phyloP scores from a whole-genome alignment of 2,113 vertebrate genomes.

The Coracopsis vasa region DNA sequence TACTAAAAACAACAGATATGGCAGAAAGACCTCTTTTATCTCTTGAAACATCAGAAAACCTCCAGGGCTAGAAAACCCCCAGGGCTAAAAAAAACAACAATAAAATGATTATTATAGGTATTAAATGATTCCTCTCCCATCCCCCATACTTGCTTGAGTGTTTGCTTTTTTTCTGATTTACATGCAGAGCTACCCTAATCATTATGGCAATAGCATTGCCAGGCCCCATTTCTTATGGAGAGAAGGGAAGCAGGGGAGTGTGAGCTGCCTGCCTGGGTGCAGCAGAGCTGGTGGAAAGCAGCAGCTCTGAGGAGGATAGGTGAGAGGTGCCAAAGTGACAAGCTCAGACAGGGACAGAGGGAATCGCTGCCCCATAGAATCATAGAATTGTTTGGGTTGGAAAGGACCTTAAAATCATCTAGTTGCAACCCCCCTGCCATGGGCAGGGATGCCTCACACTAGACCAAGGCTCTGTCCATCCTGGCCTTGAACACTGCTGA shows the following conservation, averaged over 20 bases:
- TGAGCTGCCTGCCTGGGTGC: neutral
- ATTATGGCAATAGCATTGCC: neutral
- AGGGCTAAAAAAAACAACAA: neutral
- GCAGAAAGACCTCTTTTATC: neutral
- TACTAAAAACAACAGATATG: neutral
- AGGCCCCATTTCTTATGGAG: rapidly evolving
- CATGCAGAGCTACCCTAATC: neutral
- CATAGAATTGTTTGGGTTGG: neutral
- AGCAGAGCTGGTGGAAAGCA: neutral
- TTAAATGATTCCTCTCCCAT: neutral
- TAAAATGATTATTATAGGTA: neutral
- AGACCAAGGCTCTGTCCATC: neutral
- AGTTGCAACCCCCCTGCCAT: neutral
- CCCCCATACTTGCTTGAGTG: neutral
- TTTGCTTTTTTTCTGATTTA: neutral
- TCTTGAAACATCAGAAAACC: neutral
- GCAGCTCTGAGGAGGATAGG: neutral
- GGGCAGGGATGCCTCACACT: neutral
- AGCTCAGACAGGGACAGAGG: neutral
- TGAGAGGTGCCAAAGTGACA: neutral
- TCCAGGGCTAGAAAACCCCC: neutral
- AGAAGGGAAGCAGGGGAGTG: neutral
- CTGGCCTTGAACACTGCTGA: neutral
- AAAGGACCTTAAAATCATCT: neutral
- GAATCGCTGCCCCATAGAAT: neutral